Conservation (phyloP, 1,140 invertebrate genomes). For the Myzus persicae region DNA sequence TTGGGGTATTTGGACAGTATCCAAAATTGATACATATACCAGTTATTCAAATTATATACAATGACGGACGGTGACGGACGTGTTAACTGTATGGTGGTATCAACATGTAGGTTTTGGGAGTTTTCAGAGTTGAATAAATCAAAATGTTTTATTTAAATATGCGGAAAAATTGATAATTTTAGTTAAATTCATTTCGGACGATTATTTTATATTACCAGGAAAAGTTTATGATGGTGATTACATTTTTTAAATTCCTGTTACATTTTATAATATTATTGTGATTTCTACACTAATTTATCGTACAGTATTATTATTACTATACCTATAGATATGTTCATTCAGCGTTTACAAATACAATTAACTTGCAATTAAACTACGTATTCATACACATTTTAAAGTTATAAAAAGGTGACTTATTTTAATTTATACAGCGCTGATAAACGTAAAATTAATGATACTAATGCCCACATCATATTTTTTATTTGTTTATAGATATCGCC, state of each 20-base stretch:
- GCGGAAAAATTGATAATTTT: neutral
- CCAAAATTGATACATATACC: conserved; percentile 37
- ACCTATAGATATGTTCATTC: neutral
- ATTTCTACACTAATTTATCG: neutral
- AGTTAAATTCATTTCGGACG: neutral
- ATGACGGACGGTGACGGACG: neutral
- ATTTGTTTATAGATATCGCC: neutral
- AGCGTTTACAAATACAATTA: neutral
- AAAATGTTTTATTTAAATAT: neutral
- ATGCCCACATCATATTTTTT: neutral
- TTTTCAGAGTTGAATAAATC: neutral
- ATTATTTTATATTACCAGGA: neutral
- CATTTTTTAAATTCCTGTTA: neutral
- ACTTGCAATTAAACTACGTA: neutral
- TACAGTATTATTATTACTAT: neutral
- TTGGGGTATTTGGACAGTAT: neutral
- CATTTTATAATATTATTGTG: neutral
- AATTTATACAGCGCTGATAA: neutral
- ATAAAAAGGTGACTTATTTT: neutral
- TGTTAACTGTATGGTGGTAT: neutral
- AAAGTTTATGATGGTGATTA: neutral
- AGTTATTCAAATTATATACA: conserved; percentile 35
- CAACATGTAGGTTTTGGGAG: neutral
- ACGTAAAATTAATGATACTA: neutral
- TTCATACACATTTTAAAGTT: neutral